A percentile compares a stretch with the other conserved stretches of the same genome.
Conservation (phyloP, 2,888 invertebrate genomes). For the Argyra leucocephala region DNA sequence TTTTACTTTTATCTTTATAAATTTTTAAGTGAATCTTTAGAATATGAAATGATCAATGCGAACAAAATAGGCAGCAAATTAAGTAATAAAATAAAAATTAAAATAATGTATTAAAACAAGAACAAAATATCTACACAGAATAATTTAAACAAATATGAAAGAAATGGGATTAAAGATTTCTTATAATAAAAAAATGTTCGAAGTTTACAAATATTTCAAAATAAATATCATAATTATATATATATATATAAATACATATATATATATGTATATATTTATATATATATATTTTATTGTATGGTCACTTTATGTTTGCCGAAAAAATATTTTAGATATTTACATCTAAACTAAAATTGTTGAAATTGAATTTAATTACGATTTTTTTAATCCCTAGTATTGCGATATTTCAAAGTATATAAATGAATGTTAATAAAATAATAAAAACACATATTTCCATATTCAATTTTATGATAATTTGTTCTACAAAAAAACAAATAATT, state of each 20-base stretch:
- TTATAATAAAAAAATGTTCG: background rate
- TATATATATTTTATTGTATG: too few species aligned
- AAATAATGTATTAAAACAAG: slow-evolving; percentile 12
- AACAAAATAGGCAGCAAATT: slow-evolving; percentile 25
- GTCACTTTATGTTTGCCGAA: too few species aligned
- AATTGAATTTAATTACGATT: background rate
- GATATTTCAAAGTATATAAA: too few species aligned
- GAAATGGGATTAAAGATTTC: background rate
- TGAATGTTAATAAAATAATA: background rate
- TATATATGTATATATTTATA: too few species aligned
- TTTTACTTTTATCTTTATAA: background rate
- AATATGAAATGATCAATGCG: slow-evolving; percentile 14
- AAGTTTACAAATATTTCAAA: background rate
- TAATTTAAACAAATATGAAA: background rate
- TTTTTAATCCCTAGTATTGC: slow-evolving; percentile 6
- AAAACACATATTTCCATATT: background rate
- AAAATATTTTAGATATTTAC: too few species aligned
- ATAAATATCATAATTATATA: too few species aligned
- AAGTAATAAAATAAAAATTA: slow-evolving; percentile 14
- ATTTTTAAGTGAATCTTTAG: background rate
- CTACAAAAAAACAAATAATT: slow-evolving; percentile 11
- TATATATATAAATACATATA: too few species aligned
- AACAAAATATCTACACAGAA: slow-evolving; percentile 22
- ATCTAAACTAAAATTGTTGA: background rate
- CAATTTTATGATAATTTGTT: slow-evolving; percentile 14